Conservation (phyloP, 2,113 vertebrate genomes). For the Centropristis striata region DNA sequence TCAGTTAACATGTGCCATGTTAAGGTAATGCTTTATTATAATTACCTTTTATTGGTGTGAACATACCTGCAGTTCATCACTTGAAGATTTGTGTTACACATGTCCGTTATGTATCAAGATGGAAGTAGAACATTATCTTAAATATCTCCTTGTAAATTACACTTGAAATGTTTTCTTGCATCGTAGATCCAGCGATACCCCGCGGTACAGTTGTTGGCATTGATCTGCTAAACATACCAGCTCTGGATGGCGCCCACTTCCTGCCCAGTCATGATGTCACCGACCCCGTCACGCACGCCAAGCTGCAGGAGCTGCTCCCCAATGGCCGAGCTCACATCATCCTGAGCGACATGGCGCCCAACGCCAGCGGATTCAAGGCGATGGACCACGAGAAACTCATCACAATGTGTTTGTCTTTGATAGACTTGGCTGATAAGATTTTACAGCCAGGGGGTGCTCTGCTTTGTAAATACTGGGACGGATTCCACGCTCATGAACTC, state of each 20-base stretch:
- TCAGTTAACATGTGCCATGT: too few relatives aligned
- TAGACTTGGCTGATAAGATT: conserved; percentile 85
- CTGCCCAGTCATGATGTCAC: conserved; percentile 87
- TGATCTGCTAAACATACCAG: conserved; percentile 88
- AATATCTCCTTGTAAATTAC: neutral
- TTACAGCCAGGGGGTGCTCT: conserved; percentile 87
- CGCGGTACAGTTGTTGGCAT: conserved; percentile 91
- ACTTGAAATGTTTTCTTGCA: conserved; percentile 14
- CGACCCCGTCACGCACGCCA: conserved; percentile 76
- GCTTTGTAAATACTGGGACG: conserved; percentile 96
- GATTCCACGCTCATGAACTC: conserved; percentile 81
- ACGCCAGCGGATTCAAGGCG: conserved; percentile 90
- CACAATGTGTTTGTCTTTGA: conserved; percentile 86
- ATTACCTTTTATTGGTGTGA: neutral
- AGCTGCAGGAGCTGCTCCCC: conserved; percentile 88
- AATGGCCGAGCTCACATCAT: conserved; percentile 87
- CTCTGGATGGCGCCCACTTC: conserved; percentile 92
- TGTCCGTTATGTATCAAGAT: neutral
- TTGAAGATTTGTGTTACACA: neutral
- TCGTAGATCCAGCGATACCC: conserved; percentile 84
- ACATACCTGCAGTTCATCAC: neutral
- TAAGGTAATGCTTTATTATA: neutral
- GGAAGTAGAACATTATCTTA: neutral
- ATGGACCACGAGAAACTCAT: conserved; percentile 93
- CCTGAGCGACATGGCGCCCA: conserved; percentile 97